Conservation (phyloP, 2,797 vertebrate genomes). For the Neosilurus mollespiculum region DNA sequence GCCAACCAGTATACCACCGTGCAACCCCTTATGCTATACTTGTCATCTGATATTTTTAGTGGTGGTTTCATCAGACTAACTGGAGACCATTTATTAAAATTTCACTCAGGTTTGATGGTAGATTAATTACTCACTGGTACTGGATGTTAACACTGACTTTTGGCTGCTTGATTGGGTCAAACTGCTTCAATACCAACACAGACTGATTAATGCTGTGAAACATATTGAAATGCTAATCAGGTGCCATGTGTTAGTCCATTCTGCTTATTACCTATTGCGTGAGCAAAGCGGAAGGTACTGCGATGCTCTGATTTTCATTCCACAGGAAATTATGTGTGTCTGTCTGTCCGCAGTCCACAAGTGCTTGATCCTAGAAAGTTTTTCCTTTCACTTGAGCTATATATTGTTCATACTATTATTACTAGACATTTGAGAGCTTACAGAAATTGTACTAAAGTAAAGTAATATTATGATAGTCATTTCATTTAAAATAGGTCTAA, state of each 20-base stretch:
- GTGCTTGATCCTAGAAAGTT: too few species aligned
- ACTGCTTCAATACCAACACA: neutral
- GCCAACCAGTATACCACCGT: too few species aligned
- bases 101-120: neutral
- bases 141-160: neutral
- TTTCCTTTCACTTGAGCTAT: too few species aligned
- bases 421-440: too few species aligned
- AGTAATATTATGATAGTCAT: too few species aligned
- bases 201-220: neutral
- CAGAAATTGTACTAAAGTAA: too few species aligned
- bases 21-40: neutral
- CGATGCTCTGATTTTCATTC: too few species aligned
- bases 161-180: neutral
- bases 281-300: too few species aligned
- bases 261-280: neutral
- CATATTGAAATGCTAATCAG: neutral
- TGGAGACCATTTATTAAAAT: neutral
- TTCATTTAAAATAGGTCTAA: too few species aligned
- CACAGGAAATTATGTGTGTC: too few species aligned
- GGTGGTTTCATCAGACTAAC: neutral
- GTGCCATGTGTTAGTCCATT: neutral
- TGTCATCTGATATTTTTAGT: neutral
- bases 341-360: too few species aligned
- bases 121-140: neutral
- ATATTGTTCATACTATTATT: too few species aligned